Percentiles rank a stretch among this genome's conserved stretches.
phyloP scores from a whole-genome alignment of 2,113 vertebrate genomes.

The Phyllopteryx taeniolatus region DNA sequence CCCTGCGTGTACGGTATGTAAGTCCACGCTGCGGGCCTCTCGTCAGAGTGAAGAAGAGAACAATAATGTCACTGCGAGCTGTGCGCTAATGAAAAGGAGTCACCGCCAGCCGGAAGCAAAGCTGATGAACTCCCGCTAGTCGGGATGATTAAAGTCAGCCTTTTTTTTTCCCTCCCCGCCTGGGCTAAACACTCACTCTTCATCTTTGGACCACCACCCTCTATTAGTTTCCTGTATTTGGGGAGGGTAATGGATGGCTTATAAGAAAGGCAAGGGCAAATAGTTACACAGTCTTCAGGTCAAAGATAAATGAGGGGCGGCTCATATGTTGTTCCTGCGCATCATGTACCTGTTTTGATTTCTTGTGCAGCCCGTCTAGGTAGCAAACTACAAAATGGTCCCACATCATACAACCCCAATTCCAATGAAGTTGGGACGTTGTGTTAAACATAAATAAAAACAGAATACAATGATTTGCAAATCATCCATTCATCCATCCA shows the following conservation, averaged over 20 bases:
- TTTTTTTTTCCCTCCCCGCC: conserved; percentile 21
- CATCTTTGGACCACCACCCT: conserved; percentile 30
- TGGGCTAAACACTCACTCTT: conserved; percentile 29
- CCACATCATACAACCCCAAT: too few species aligned
- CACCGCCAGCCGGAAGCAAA: conserved; percentile 50
- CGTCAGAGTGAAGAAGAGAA: conserved; percentile 27
- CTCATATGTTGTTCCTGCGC: too few species aligned
- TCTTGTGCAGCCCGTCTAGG: too few species aligned
- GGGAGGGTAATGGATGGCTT: conserved; percentile 23
- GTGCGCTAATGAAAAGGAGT: conserved; percentile 62
- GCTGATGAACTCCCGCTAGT: conserved; percentile 68
- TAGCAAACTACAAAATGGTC: too few species aligned
- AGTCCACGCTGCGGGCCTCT: background rate
- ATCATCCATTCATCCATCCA: too few species aligned
- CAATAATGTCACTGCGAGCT: conserved; percentile 48
- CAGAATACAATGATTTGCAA: too few species aligned
- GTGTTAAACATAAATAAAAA: too few species aligned
- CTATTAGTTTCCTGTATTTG: conserved; percentile 47
- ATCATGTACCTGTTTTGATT: too few species aligned
- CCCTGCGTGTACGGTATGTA: background rate
- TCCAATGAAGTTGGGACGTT: too few species aligned
- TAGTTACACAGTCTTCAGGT: background rate
- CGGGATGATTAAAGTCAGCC: conserved; percentile 66
- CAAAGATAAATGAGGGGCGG: background rate
- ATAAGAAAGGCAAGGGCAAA: background rate